Evolutionary conservation across 1,140 invertebrate species (phyloP).

Genomic region (Notospermus geniculatus): DNA sequence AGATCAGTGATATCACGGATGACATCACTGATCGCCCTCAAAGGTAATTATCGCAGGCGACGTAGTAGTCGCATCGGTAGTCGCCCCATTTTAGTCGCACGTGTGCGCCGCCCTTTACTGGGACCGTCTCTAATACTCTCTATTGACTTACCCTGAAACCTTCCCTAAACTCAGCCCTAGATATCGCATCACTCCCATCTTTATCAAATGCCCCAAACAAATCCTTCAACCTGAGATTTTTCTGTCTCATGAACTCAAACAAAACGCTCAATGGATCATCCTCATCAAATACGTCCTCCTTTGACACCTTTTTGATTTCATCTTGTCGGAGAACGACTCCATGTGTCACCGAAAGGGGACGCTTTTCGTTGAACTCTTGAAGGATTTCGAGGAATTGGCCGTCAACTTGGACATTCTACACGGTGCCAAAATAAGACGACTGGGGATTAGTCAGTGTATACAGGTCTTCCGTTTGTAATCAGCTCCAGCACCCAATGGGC

Average conservation of each 20-base stretch:
- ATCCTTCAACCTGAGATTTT: slow-evolving; percentile 2
- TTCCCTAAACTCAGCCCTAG: background rate
- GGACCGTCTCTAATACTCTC: too few relatives aligned
- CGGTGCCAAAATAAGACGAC: background rate
- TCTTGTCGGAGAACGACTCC: background rate
- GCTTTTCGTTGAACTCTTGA: slow-evolving; percentile 15
- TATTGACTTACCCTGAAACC: background rate
- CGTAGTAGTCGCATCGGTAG: too few relatives aligned
- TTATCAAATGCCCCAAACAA: slow-evolving; percentile 2
- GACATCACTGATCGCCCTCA: too few relatives aligned
- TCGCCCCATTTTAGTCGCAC: too few relatives aligned
- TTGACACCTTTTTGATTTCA: background rate
- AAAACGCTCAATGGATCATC: slow-evolving; percentile 7
- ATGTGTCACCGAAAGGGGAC: slow-evolving; percentile 16
- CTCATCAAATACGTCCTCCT: background rate
- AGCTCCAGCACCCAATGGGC: too few relatives aligned
- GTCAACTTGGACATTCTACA: slow-evolving; percentile 31
- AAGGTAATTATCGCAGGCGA: too few relatives aligned
- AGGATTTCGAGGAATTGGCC: slow-evolving; percentile 26
- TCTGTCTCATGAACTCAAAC: slow-evolving; percentile 8
- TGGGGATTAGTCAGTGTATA: too few relatives aligned
- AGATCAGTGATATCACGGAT: too few relatives aligned
- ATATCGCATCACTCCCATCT: background rate
- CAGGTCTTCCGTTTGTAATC: too few relatives aligned
- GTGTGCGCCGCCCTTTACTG: too few relatives aligned